phyloP scores from a whole-genome alignment of 92 coral and sea anemone species.

The Zoanthus gigantus region DNA sequence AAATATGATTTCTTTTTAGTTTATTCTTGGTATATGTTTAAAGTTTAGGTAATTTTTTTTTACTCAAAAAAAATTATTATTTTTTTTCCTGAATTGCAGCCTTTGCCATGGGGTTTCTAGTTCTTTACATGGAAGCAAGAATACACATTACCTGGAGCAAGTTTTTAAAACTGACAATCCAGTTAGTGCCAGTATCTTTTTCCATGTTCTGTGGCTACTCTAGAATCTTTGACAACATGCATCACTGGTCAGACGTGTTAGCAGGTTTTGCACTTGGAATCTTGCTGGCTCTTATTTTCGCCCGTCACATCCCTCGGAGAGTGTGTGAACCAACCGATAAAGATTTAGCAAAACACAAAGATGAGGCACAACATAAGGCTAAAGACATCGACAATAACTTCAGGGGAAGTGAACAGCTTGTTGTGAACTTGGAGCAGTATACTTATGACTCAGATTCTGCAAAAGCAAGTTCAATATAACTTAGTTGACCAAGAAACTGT shows the following conservation, averaged over 20 bases:
- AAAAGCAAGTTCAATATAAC: neutral
- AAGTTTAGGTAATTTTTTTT: no score
- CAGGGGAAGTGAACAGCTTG: conserved; percentile 3
- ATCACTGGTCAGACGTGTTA: conserved; percentile 88
- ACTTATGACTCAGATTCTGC: conserved; percentile 1
- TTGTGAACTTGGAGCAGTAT: neutral
- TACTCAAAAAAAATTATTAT: neutral
- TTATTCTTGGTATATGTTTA: no score
- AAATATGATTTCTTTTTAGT: no score
- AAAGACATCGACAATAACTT: neutral
- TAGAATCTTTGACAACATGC: conserved; percentile 85
- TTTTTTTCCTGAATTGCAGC: conserved; percentile 52
- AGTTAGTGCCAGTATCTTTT: conserved; percentile 63
- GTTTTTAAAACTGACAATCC: conserved; percentile 70
- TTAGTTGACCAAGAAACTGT: neutral
- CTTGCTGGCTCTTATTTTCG: conserved; percentile 52
- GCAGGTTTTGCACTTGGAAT: conserved; percentile 77
- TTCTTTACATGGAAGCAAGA: conserved; percentile 69
- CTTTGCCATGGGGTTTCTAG: conserved; percentile 71
- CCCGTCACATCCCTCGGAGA: conserved; percentile 27
- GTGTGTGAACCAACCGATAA: neutral
- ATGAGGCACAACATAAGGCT: neutral
- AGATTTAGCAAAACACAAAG: neutral
- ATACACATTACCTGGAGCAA: conserved; percentile 63
- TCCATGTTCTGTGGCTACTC: conserved; percentile 79